Base-by-base conservation (phyloP, 2,797 vertebrate species). In the Mionectes olivaceus region DNA sequence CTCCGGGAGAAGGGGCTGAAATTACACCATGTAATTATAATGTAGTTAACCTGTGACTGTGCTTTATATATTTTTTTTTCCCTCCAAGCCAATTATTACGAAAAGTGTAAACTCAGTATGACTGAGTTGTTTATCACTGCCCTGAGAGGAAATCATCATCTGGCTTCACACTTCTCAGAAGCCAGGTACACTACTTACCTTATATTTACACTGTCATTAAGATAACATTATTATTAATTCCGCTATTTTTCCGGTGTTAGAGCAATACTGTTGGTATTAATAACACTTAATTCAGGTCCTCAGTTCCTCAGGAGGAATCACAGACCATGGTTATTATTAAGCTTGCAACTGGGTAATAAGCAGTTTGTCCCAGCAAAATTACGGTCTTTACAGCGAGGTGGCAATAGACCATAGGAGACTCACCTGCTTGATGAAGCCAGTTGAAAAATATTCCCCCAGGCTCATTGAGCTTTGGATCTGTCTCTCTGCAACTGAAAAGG, bases 21-120 rank as follows among this genome's bases (percentile, higher is more conserved):
- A 91, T 93, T 64, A 93, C 73, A 86, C 84, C 87, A 87, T 86
- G 85, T 93, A 96, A 96, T 95, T 95, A 94, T 90, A 92, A 94
- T 63, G 89, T 70, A 94, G 87, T 93, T 96, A 94, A 93, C 79
- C 84, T 91, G 76, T 92, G 89, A 93, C 92, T 92, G 79, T 0
- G 13, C 61, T 91, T 91, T 44, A 76, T 80, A 28, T 64, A 59
- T 43, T 53, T 92, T 86, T 86, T 90, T 84, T 33, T 7, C 33
- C 82, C 93, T 95, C 88, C 87, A 74, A 96, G 84, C 61, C 84
- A 93, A 88, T 95, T 94, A 91, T 95, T 94, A 83, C 87, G 86
- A 78, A 81, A 94, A 94, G 65, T 86, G 74, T 86, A 93, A 95
- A 95, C 82, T 81, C 73, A 64, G 84, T 92, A 74, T 87, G 94